Evolutionary conservation across 2,113 vertebrate genomes (phyloP), one percentile per base, ranked within the genome.

Genomic region (Pseudopodoces humilis): DNA sequence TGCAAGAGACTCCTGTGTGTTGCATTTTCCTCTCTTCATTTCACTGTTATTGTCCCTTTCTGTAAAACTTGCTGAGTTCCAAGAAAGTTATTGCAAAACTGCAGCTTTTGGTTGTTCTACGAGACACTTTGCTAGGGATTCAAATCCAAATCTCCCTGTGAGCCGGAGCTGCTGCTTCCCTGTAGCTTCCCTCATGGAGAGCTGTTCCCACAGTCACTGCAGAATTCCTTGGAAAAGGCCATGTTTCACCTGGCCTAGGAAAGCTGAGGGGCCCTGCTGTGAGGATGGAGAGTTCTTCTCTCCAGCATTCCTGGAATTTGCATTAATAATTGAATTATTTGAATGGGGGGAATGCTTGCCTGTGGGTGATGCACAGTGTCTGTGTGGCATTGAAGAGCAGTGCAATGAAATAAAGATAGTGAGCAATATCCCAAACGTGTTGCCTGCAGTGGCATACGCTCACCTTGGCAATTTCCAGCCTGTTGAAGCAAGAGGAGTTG

Each of bases 401-500:
- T 44, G 78, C 37, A 44, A 1, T 17, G 50, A n/a, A 47, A 28
- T 7, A 21, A 52, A 43, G 39, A 6, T 23, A n/a, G 10, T 0
- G 35, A 72, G 41, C 55, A 15, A 0, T 31, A 27, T 59, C 78
- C 65, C 17, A 6, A 3, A 43, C 2, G 16, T 3, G 7, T 6
- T 77, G 81, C 81, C 12, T n/a, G 76, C 63, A 41, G 47, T 19
- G 72, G 28, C 72, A 64, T 62, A 15, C 7, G 0, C 43, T 24
- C 4, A 1, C 43, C 82, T 33, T 47, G 13, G 69, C 23, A 62
- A 14, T 68, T 94, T 80, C 15, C 64, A 86, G 64, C 83, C 64
- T 63, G 86, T 18, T 81, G n/a, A 83, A 95, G 94, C 96, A 96
- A 95, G 94, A 96, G 95, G 94, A 92, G 82, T 95, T 97, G 95